phyloP scores from a whole-genome alignment of 2,797 vertebrate genomes.

The Myotis findleyi region DNA sequence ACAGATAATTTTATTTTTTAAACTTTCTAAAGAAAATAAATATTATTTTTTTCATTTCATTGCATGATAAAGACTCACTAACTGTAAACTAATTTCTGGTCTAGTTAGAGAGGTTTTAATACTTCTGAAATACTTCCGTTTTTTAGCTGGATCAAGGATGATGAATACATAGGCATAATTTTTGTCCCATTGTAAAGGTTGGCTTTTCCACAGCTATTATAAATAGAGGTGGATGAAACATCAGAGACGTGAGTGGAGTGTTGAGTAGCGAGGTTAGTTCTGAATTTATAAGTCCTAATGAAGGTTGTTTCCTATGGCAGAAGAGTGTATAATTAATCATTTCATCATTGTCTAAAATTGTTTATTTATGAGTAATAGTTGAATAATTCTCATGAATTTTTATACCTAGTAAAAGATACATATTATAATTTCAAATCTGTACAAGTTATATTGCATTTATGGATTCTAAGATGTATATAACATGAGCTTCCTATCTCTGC shows the following conservation, averaged over 20 bases:
- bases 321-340: slow-evolving; percentile 2
- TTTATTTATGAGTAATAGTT: slow-evolving; percentile 28
- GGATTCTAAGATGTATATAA: not conserved
- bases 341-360: not conserved
- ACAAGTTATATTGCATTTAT: not conserved
- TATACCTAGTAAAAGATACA: slow-evolving; percentile 44
- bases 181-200: not conserved
- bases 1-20: slow-evolving; percentile 13
- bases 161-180: slow-evolving; percentile 1
- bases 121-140: slow-evolving; percentile 19
- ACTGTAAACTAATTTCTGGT: slow-evolving; percentile 36
- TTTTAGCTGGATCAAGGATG: slow-evolving; percentile 28
- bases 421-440: slow-evolving; percentile 42
- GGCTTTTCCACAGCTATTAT: not conserved
- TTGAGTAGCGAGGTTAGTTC: not conserved
- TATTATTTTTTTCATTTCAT: slow-evolving; percentile 18
- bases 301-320: not conserved
- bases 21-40: slow-evolving; percentile 40
- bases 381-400: slow-evolving; percentile 47
- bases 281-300: slow-evolving; percentile 23
- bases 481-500: not conserved
- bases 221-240: not conserved
- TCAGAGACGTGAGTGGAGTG: not conserved
- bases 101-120: slow-evolving; percentile 18
- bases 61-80: slow-evolving; percentile 29